Percentiles rank a stretch among this genome's conserved stretches.
Conservation (phyloP, 2,113 vertebrate species). For the Raja brachyura region DNA sequence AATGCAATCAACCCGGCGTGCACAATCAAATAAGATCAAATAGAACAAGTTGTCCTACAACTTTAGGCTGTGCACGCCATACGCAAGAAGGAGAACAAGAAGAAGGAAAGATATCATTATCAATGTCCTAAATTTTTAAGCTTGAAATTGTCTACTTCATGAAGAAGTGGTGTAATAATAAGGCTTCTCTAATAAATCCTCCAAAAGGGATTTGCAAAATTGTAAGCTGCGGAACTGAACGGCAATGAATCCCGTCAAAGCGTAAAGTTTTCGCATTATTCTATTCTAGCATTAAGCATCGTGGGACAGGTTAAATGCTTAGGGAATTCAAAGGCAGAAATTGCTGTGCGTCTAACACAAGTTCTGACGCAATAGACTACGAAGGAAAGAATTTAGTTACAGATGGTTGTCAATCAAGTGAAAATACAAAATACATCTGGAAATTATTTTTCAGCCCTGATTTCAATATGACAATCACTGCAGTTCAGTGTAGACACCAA, state of each 20-base stretch:
- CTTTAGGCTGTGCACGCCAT: too few species aligned
- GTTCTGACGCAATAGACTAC: neutral
- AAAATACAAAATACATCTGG: neutral
- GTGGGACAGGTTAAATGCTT: neutral
- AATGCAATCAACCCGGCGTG: too few species aligned
- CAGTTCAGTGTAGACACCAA: neutral
- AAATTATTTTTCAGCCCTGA: slow-evolving; percentile 14
- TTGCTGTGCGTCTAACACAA: neutral
- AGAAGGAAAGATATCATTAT: too few species aligned
- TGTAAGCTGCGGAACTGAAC: neutral
- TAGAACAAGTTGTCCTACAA: too few species aligned
- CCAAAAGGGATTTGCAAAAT: neutral
- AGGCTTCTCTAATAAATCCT: neutral
- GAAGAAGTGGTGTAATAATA: neutral
- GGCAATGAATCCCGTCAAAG: neutral
- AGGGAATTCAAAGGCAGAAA: neutral
- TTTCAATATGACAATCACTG: neutral
- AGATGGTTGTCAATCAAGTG: slow-evolving; percentile 21
- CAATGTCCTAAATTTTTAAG: neutral
- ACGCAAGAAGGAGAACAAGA: too few species aligned
- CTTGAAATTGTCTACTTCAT: neutral
- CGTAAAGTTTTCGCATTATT: neutral
- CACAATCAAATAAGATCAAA: too few species aligned
- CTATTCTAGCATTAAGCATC: neutral
- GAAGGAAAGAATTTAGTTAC: neutral